Evolutionary conservation across 2,888 invertebrate species (phyloP).

Genomic region (Leptogaster cylindrica): DNA sequence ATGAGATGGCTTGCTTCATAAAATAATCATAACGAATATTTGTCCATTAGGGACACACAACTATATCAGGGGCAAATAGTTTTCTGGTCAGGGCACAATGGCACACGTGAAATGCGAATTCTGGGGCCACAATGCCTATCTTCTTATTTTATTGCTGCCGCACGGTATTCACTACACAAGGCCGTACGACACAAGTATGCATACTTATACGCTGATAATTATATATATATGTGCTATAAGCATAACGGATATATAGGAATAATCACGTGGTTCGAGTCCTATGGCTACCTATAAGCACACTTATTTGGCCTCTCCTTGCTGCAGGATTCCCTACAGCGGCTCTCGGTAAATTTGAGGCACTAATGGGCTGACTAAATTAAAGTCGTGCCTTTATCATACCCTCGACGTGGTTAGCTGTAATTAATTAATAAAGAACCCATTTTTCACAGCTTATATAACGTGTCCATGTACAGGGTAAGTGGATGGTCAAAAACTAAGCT

Average conservation of each 20-base stretch:
- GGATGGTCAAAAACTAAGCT: no score
- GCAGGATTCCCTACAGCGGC: neutral
- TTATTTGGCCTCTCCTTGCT: neutral
- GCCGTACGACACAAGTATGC: neutral
- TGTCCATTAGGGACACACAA: slow-evolving; percentile 17
- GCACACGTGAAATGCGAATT: neutral
- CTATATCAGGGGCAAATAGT: slow-evolving; percentile 15
- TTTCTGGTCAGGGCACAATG: slow-evolving; percentile 17
- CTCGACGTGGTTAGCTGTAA: neutral
- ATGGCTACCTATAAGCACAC: neutral
- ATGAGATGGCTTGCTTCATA: slow-evolving; percentile 18
- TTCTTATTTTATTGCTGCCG: neutral
- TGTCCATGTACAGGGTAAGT: no score
- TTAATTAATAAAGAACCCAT: slow-evolving; percentile 31
- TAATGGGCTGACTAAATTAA: slow-evolving; percentile 28
- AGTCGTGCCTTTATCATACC: neutral
- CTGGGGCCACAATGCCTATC: neutral
- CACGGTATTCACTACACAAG: neutral
- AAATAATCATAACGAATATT: slow-evolving; percentile 31
- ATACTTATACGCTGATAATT: neutral
- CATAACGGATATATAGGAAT: neutral
- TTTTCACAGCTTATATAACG: slow-evolving; percentile 16
- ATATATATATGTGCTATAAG: neutral
- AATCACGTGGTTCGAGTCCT: neutral
- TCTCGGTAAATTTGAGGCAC: slow-evolving; percentile 7